Evolutionary conservation across 2,888 invertebrate species (phyloP), one percentile per base, ranked within the genome.

Genomic region (Aquatica leii): DNA sequence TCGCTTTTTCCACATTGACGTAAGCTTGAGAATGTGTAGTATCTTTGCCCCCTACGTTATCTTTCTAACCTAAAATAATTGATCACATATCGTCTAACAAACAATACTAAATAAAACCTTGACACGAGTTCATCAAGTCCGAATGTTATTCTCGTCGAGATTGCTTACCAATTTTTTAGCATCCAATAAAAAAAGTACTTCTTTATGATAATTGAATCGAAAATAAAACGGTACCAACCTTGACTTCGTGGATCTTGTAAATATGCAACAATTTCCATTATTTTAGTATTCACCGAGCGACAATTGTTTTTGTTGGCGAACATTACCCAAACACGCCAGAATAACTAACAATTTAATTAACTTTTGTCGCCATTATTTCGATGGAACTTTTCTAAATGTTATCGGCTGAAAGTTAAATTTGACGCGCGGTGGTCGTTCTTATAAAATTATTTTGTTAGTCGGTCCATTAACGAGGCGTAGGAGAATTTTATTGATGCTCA

Each of bases 291-390:
- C 59, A 53, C 50, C 24, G 55, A 62, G 41, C 51, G 37, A 43
- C 51, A 56, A 59, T 59, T 65, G 65, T 65, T 65, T 65, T 60
- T 48, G 53, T 65, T 65, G 65, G 65, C 65, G 56, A 48, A 31
- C 37, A 50, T 49, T 51, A 46, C 52, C 41, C 41, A 63, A 63
- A 63, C 63, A 59, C 21, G 54, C 43, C 24, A 49, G 52, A 60
- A 37, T 34, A 65, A 59, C 40, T 64, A 17, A 37, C 20, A 24
- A 35, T 52, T 59, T 61, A 65, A 65, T 65, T 65, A 61, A 41
- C 60, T 56, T 41, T 61, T 61, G 60, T 65, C 60, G 37, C 46
- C 57, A 53, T 59, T 54, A 54, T 40, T 52, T 56, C n/a, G 17
- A 17, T 51, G 34, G 31, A 48, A 46, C 31, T 31, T 35, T 34